Base-by-base conservation (phyloP, 2,888 invertebrate species). In the Ganaspis brasiliensis region DNA sequence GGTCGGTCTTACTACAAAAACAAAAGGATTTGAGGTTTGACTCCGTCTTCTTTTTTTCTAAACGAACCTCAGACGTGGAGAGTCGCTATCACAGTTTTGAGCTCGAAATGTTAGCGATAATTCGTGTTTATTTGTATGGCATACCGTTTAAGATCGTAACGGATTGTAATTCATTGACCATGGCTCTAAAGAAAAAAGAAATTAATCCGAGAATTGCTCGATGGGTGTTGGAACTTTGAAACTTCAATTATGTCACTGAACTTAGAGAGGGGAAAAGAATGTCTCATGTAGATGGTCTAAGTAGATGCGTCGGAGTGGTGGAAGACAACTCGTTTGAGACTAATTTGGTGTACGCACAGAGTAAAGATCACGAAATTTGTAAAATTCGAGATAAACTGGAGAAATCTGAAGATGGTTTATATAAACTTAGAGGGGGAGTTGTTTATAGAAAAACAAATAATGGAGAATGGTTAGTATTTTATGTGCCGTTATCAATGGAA, bases 41-140 rank as follows among this genome's bases (percentile, higher is more conserved):
- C 26, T 87, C 86, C 0, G 73, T 88, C 0, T 86, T 86, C 67
- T 87, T 85, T 73, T 88, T 86, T 81, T 85, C 86, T 26, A 84
- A 85, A 63, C 75, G 83, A 56, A 87, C 87, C 2, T 85, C 82
- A 8, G 82, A 81, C 1, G 35, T 55, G 1, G 87, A 89, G 78
- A 77, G 84, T 3, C 83, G 79, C 57, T 87, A 86, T 72, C 85
- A 88, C 74, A 87, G 87, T 79, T 90, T 82, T 75, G 87, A 88
- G 73, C 71, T 89, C 37, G 88, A 89, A 67, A 76, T 81, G 12
- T 59, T 86, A 8, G 80, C 79, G 0, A 63, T 57, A 3, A 57
- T 75, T 16, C 8, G 56, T 0, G 16, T 75, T n/a, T 75, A 75
- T 12, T 6, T 75, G 12, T 6, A 35, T 3, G 63, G 74, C 14